Percentiles rank a stretch among this genome's conserved stretches.
Conservation (phyloP, 2,888 invertebrate species). For the Dexiosoma caninum region DNA sequence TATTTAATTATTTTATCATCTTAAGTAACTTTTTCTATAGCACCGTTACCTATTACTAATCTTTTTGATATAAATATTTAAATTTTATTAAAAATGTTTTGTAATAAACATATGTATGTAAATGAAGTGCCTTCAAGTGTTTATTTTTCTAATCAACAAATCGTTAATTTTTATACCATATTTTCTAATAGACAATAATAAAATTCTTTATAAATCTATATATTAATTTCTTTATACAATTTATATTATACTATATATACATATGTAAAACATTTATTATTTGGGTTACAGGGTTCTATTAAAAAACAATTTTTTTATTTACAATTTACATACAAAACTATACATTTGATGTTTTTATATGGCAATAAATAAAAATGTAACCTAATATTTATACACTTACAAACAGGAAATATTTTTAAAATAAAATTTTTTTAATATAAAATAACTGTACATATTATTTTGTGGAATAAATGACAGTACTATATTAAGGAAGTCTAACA, state of each 20-base stretch:
- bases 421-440: background rate
- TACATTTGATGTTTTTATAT: slow-evolving; percentile 51
- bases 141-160: slow-evolving; percentile 47
- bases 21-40: slow-evolving; percentile 2
- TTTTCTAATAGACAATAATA: slow-evolving; percentile 58
- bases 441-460: too few relatives aligned
- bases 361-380: slow-evolving; percentile 46
- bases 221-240: slow-evolving; percentile 20
- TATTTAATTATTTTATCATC: slow-evolving; percentile 41
- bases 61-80: background rate
- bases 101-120: slow-evolving; percentile 42
- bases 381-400: slow-evolving; percentile 51
- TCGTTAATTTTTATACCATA: slow-evolving; percentile 51
- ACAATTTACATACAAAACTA: slow-evolving; percentile 36
- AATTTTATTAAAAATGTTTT: slow-evolving; percentile 27
- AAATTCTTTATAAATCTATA: slow-evolving; percentile 35
- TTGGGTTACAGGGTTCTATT: slow-evolving; percentile 63
- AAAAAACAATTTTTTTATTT: slow-evolving; percentile 39
- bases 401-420: slow-evolving; percentile 27
- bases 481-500: background rate
- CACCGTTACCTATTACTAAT: slow-evolving; percentile 5
- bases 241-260: slow-evolving; percentile 23
- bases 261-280: slow-evolving; percentile 46
- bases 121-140: slow-evolving; percentile 59
- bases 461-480: background rate